Evolutionary conservation across 2,797 vertebrate genomes (phyloP).

Genomic region (Hirundo rustica): DNA sequence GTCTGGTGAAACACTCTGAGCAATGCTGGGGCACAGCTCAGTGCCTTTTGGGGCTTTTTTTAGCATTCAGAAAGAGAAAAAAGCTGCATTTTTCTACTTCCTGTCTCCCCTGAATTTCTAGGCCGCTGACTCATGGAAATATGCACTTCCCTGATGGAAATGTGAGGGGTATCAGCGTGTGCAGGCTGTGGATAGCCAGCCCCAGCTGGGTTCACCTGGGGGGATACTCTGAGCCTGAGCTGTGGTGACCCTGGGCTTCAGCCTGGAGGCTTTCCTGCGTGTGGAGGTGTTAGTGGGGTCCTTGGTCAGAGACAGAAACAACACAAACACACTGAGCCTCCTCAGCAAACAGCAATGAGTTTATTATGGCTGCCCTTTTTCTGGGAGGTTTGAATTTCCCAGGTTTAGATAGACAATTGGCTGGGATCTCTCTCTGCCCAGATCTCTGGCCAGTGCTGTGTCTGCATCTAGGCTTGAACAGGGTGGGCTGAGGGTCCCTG

Average conservation of each 20-base stretch:
- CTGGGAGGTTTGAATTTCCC: background rate
- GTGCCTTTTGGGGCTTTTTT: background rate
- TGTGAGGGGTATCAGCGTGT: fast-evolving
- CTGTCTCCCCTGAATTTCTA: background rate
- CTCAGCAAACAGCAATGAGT: background rate
- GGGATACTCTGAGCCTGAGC: background rate
- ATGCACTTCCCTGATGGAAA: background rate
- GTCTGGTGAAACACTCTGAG: background rate
- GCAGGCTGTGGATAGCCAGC: background rate
- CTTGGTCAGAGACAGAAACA: background rate
- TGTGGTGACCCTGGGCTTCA: background rate
- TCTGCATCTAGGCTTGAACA: background rate
- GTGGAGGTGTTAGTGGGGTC: background rate
- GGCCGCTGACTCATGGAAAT: background rate
- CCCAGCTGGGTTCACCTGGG: background rate
- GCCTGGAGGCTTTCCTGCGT: background rate
- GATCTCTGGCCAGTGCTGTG: background rate
- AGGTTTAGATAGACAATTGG: background rate
- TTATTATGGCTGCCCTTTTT: background rate
- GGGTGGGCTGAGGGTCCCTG: background rate
- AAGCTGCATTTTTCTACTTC: background rate
- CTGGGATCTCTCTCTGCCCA: background rate
- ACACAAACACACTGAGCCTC: background rate
- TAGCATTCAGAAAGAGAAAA: background rate
- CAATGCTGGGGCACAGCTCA: background rate